A percentile compares a stretch with the other conserved stretches of the same genome.
These are phyloP conservation scores for Phylloscopus trochiloides DNA, from an alignment of 2,113 vertebrate species.

Conservation along the genomic window DNA sequence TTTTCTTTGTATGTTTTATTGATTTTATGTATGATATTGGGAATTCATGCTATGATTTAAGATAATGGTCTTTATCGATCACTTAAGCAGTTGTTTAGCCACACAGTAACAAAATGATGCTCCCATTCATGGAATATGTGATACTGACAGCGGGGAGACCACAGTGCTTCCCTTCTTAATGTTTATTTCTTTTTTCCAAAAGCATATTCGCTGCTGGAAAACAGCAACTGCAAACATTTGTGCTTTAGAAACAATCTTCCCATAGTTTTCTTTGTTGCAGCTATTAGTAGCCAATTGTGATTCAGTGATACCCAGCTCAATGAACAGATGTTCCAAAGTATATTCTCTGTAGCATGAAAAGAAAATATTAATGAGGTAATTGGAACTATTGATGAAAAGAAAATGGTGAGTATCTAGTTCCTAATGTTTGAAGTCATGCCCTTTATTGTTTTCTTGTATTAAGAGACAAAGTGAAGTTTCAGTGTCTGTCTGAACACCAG, in stretches of 20 bases:
- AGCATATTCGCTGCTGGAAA: constrained; percentile 73
- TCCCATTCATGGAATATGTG: constrained; percentile 86
- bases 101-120: constrained; percentile 87
- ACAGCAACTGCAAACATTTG: constrained; percentile 73
- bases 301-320: constrained; percentile 70
- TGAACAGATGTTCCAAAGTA: constrained; percentile 76
- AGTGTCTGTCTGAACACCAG: constrained; percentile 1
- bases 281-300: constrained; percentile 78
- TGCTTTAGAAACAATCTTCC: constrained; percentile 72
- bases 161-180: constrained; percentile 69
- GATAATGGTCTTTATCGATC: constrained; percentile 97
- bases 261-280: constrained; percentile 79
- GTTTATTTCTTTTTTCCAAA: constrained; percentile 63
- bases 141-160: constrained; percentile 80
- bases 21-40: constrained; percentile 96
- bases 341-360: constrained; percentile 69
- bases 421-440: not conserved
- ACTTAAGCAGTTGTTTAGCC: constrained; percentile 95
- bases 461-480: not conserved
- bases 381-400: constrained; percentile 49
- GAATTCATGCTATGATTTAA: constrained; percentile 92
- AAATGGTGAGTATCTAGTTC: constrained; percentile 21
- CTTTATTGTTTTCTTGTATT: constrained; percentile 28
- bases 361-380: constrained; percentile 79
- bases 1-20: constrained; percentile 86